A percentile compares a stretch with the other conserved stretches of the same genome.
Evolutionary conservation across 2,113 vertebrate species (phyloP).

Genomic region (Agelaius phoeniceus): DNA sequence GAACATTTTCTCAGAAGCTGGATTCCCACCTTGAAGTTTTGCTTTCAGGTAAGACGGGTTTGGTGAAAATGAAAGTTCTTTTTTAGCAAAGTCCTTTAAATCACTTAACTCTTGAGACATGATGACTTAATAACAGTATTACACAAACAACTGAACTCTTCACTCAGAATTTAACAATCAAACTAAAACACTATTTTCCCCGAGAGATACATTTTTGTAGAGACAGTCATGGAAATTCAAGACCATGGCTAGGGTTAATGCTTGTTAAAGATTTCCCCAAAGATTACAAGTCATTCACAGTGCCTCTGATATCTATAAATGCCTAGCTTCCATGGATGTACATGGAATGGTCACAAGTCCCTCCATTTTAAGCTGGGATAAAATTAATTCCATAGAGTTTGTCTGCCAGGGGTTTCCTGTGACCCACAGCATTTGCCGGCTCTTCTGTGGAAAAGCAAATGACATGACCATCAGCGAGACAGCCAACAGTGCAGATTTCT

Average conservation of each 20-base stretch:
- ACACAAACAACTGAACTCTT: conserved; percentile 29
- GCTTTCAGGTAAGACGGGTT: background rate
- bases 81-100: background rate
- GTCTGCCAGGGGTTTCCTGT: background rate
- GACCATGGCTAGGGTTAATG: background rate
- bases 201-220: background rate
- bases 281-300: background rate
- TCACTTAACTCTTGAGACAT: conserved; percentile 1
- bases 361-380: background rate
- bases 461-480: rapidly evolving
- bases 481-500: background rate
- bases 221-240: conserved; percentile 24
- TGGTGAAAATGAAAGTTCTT: background rate
- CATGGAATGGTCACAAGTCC: background rate
- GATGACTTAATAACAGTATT: conserved; percentile 22
- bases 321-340: background rate
- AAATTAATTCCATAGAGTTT: background rate
- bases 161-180: conserved; percentile 8
- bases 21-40: conserved; percentile 31
- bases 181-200: background rate
- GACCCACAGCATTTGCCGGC: background rate
- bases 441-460: background rate
- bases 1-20: conserved; percentile 22
- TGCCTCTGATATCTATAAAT: conserved; percentile 19
- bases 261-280: conserved; percentile 22